A percentile compares a stretch with the other conserved stretches of the same genome.
These are phyloP conservation scores for Ailurus styani DNA, from an alignment of 2,113 vertebrate genomes.

Conservation along the genomic window DNA sequence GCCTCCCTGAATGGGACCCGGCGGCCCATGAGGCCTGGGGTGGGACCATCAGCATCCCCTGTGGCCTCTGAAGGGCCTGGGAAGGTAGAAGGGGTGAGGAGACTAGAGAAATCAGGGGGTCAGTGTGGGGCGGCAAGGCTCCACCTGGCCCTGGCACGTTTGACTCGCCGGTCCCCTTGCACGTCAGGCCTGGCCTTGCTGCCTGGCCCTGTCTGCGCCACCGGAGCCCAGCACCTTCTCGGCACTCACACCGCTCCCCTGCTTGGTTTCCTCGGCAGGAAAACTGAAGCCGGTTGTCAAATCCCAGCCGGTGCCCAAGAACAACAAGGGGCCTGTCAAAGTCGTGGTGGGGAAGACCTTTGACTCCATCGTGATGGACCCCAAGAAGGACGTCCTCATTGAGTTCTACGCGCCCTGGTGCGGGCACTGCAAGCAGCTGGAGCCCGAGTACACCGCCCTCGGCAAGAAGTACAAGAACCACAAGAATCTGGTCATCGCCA, in stretches of 20 bases:
- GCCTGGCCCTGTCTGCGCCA: fast-evolving
- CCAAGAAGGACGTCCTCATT: constrained; percentile 92
- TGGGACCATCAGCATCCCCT: too few species aligned
- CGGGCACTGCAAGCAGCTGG: constrained; percentile 96
- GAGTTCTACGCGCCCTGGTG: constrained; percentile 99
- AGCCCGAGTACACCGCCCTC: constrained; percentile 90
- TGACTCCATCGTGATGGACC: constrained; percentile 92
- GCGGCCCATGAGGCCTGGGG: neutral
- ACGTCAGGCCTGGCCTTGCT: fast-evolving
- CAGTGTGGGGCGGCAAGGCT: neutral
- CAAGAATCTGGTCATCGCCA: constrained; percentile 94
- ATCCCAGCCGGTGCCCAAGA: constrained; percentile 94
- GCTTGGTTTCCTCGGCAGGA: constrained; percentile 79
- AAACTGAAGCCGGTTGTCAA: constrained; percentile 94
- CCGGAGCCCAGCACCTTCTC: neutral
- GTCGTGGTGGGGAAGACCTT: constrained; percentile 97
- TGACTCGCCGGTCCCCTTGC: neutral
- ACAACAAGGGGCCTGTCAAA: constrained; percentile 94
- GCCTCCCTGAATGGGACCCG: neutral
- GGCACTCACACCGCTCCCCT: neutral
- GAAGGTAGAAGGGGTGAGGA: neutral
- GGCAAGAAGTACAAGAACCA: constrained; percentile 94
- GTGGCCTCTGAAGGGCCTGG: neutral
- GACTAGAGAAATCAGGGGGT: neutral
- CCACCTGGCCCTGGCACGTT: neutral